These are phyloP conservation scores for Amphimallon solstitiale DNA, from an alignment of 2,888 invertebrate genomes.

Conservation along the genomic window DNA sequence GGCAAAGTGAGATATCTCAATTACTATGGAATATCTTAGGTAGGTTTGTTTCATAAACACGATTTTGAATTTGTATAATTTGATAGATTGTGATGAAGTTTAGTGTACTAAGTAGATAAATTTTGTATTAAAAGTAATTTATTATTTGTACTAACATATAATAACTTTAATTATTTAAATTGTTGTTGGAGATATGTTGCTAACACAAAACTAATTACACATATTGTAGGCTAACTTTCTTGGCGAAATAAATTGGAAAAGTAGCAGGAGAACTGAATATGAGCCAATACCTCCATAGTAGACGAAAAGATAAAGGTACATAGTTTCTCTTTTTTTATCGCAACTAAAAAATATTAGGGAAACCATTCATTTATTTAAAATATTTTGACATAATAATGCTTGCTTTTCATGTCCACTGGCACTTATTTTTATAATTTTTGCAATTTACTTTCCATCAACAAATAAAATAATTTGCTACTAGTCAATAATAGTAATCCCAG, in stretches of 20 bases:
- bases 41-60: no score
- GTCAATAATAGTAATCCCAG: no score
- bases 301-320: conserved; percentile 8
- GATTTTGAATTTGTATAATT: no score
- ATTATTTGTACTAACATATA: background rate
- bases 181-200: background rate
- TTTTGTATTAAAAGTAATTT: background rate
- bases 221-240: conserved; percentile 43
- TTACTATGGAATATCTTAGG: no score
- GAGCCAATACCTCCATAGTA: conserved; percentile 36
- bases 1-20: no score
- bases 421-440: no score
- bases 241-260: conserved; percentile 31
- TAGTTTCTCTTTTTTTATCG: conserved; percentile 23
- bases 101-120: background rate
- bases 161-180: background rate
- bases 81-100: no score
- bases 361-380: background rate
- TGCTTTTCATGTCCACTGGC: no score
- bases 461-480: no score
- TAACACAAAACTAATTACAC: conserved; percentile 28
- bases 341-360: background rate
- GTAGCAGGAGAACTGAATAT: conserved; percentile 36
- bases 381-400: no score
- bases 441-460: no score